phyloP scores from a whole-genome alignment of 2,797 vertebrate species.

The Aplochiton taeniatus region DNA sequence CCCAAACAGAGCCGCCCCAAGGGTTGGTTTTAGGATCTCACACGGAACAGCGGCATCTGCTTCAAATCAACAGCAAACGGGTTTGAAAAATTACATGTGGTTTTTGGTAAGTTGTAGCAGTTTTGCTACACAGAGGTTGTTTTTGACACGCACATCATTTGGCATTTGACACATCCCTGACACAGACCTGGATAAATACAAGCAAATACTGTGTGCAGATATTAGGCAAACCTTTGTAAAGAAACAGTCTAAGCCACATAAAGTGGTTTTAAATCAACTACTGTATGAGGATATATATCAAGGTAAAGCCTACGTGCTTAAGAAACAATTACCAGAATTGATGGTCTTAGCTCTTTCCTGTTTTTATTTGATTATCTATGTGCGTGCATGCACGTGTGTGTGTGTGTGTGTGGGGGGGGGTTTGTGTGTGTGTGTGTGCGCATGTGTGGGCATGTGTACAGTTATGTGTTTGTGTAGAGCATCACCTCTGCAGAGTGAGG shows the following conservation, averaged over 20 bases:
- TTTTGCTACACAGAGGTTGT: neutral
- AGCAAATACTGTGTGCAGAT: neutral
- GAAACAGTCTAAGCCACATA: neutral
- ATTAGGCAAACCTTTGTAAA: neutral
- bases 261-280: conserved; percentile 2
- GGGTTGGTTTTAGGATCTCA: neutral
- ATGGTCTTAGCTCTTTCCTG: neutral
- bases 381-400: neutral
- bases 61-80: no score
- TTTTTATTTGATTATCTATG: neutral
- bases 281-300: neutral
- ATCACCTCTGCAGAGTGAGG: conserved; percentile 93
- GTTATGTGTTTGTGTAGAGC: neutral
- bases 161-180: conserved; percentile 3
- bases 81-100: no score
- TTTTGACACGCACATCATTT: neutral
- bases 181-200: conserved; percentile 4
- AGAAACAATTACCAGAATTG: neutral
- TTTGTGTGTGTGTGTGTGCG: conserved; percentile 12
- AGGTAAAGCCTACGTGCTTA: neutral
- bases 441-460: no score
- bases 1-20: conserved; percentile 1
- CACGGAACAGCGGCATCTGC: no score
- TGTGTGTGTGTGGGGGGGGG: conserved; percentile 1
- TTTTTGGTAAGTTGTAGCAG: neutral